A percentile compares a stretch with the other conserved stretches of the same genome.
phyloP scores from a whole-genome alignment of 1,140 invertebrate genomes.

The Neotoxoptera formosana region DNA sequence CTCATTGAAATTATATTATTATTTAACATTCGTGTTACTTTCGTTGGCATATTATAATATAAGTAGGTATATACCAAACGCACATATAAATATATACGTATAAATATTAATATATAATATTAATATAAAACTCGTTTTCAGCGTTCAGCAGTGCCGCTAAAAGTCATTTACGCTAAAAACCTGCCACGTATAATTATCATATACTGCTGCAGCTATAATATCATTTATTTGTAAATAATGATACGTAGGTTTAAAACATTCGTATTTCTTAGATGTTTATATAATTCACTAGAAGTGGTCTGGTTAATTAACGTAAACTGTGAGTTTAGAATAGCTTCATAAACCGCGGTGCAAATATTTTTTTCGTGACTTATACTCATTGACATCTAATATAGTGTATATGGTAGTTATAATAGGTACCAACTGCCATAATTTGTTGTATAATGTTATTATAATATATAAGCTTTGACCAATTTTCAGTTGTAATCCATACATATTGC shows the following conservation, averaged over 20 bases:
- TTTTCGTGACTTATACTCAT: background rate
- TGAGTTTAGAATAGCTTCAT: background rate
- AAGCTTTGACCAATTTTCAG: too few relatives aligned
- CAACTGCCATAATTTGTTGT: background rate
- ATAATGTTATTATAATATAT: background rate
- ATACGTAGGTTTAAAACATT: constrained; percentile 20
- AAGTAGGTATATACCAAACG: background rate
- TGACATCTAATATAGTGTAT: too few relatives aligned
- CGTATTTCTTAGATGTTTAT: background rate
- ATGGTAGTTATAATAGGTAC: too few relatives aligned
- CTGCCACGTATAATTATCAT: background rate
- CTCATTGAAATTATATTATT: background rate
- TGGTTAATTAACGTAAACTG: background rate
- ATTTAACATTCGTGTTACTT: background rate
- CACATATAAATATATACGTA: background rate
- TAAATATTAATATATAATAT: background rate
- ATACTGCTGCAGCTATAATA: background rate
- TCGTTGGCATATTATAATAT: background rate
- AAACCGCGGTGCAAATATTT: background rate
- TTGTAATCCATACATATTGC: too few relatives aligned
- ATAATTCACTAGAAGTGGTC: background rate
- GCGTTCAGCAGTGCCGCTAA: background rate
- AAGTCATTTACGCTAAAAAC: background rate
- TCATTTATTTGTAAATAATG: background rate
- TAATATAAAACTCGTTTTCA: background rate